Percentiles rank a stretch among this genome's conserved stretches.
Evolutionary conservation across 2,113 vertebrate genomes (phyloP).

Genomic region (Gobius niger): DNA sequence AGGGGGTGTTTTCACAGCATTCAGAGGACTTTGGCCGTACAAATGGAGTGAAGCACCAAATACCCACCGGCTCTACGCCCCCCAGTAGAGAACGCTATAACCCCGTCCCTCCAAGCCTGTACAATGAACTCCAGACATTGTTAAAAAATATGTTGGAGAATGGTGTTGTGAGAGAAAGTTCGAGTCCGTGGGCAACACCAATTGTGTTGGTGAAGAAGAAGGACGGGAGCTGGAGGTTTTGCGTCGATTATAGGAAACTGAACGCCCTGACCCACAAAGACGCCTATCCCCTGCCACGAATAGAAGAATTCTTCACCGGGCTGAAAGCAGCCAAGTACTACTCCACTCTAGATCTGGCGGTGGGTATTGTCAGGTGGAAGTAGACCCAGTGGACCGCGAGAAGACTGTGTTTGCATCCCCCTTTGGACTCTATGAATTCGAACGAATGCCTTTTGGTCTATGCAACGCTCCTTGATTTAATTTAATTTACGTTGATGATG

Average conservation of each 20-base stretch:
- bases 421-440: background rate
- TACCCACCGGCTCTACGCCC: background rate
- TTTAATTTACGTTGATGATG: background rate
- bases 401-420: background rate
- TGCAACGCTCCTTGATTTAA: background rate
- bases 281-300: background rate
- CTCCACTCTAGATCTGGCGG: background rate
- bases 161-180: constrained; percentile 1
- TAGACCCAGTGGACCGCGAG: background rate
- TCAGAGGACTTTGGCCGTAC: constrained; percentile 33
- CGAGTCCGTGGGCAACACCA: constrained; percentile 18
- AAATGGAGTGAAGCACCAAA: constrained; percentile 8
- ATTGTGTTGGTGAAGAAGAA: constrained; percentile 20
- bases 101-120: constrained; percentile 4
- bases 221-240: constrained; percentile 10
- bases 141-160: constrained; percentile 4
- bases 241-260: too few species aligned
- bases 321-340: background rate
- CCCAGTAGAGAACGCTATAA: background rate
- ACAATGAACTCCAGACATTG: background rate
- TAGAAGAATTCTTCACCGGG: constrained; percentile 10
- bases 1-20: constrained; percentile 16
- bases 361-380: too few species aligned
- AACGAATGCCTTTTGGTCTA: background rate
- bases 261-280: constrained; percentile 9